Evolutionary conservation across 2,797 vertebrate species (phyloP).

Genomic region (Gephyroberyx darwinii): DNA sequence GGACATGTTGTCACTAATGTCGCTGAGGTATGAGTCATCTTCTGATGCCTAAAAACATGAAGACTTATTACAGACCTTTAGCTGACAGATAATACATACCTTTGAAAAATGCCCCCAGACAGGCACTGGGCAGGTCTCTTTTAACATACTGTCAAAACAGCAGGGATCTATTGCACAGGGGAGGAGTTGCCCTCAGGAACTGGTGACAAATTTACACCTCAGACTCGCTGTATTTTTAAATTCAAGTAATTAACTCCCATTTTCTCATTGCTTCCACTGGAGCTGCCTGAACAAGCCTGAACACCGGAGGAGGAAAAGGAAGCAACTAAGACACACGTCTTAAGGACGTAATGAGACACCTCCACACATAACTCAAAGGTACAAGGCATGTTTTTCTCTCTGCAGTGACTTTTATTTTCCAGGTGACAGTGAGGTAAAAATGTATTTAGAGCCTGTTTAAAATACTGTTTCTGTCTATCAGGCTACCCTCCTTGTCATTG

Average conservation of each 20-base stretch:
- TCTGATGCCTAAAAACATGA: constrained; percentile 87
- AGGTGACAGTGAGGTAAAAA: neutral
- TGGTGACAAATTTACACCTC: constrained; percentile 57
- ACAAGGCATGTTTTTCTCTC: neutral
- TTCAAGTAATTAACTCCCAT: constrained; percentile 69
- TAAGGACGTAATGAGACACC: neutral
- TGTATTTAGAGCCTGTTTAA: neutral
- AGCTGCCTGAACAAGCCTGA: constrained; percentile 46
- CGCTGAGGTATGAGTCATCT: constrained; percentile 96
- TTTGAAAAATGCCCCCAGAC: constrained; percentile 34
- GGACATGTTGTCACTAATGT: constrained; percentile 96
- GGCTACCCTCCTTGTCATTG: neutral
- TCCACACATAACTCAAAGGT: neutral
- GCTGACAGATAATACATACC: constrained; percentile 32
- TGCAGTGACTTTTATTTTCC: neutral
- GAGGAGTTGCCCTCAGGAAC: constrained; percentile 46
- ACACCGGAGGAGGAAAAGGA: constrained; percentile 7
- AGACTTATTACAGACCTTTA: constrained; percentile 43
- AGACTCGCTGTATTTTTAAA: constrained; percentile 76
- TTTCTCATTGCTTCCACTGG: constrained; percentile 64
- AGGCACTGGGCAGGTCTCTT: constrained; percentile 40
- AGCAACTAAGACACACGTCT: constrained; percentile 6
- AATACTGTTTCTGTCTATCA: neutral
- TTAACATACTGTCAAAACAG: constrained; percentile 56
- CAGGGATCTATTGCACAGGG: constrained; percentile 33